Evolutionary conservation across 2,888 invertebrate species (phyloP), one percentile per base, ranked within the genome.

Genomic region (Serripes groenlandicus): DNA sequence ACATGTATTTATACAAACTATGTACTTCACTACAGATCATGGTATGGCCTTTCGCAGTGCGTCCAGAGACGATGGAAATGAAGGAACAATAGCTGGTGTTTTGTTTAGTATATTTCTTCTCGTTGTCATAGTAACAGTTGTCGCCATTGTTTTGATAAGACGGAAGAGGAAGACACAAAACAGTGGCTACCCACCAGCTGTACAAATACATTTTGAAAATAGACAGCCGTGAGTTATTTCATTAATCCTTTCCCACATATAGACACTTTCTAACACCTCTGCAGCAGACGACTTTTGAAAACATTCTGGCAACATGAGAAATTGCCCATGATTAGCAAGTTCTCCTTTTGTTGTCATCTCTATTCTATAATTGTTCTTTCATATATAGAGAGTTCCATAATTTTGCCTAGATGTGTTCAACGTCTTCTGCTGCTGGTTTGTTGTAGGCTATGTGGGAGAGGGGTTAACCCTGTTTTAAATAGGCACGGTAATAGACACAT

Each of bases 201-300:
- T 66, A 9, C 66, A 42, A 28, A 66, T 66, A 35, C 66, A 34
- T 21, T n/a, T 66, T 26, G 66, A 66, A 42, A 26, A 66, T 23
- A n/a, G 66, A n/a, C 66, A 66, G 42, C 66, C 66, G 66, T 66
- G 26, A 28, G 42, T n/a, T 66, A 66, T 56, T n/a, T 7, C 9
- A 9, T n/a, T 11, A 5, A 56, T 56, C 11, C 56, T n/a, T 56
- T 56, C n/a, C n/a, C 56, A n/a, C 3, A 23, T 3, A 5, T 56
- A 3, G 23, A 2, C 23, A 11, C 5, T 26, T 26, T 56, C 56
- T 11, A n/a, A 56, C 11, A 26, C 11, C 11, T 23, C 1, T 56
- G 56, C 23, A 23, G 56, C 23, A 11, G 28, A 3, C 23, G 11
- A n/a, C 23, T 56, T 28, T 7, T 56, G 5, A 15, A n/a, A 56